Percentiles rank a stretch among this genome's conserved stretches.
Conservation (phyloP, 2,113 vertebrate genomes). For the Actenoides hombroni region DNA sequence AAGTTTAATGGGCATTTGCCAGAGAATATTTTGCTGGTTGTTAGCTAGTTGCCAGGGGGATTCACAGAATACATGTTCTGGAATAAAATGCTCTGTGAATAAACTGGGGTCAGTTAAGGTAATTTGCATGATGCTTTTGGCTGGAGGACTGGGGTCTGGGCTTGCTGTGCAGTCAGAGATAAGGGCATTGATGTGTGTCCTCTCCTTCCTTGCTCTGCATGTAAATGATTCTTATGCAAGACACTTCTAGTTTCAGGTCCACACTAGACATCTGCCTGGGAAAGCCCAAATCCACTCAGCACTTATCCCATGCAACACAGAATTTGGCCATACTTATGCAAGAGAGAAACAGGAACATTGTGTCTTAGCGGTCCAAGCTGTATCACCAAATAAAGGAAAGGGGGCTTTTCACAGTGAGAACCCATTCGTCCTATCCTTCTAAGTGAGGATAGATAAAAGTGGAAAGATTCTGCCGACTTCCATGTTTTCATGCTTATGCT, state of each 20-base stretch:
- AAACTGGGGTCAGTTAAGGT: constrained; percentile 37
- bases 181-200: not conserved
- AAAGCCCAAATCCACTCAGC: not conserved
- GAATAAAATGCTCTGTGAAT: constrained; percentile 37
- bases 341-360: not conserved
- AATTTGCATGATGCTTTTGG: constrained; percentile 7
- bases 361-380: not conserved
- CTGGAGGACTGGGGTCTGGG: not conserved
- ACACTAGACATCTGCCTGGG: not conserved
- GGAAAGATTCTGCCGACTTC: not conserved
- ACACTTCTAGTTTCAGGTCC: not conserved
- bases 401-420: not conserved
- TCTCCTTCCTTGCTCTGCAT: not conserved
- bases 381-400: not conserved
- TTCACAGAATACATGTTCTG: constrained; percentile 40
- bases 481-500: not conserved
- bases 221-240: not conserved
- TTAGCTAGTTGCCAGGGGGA: constrained; percentile 52
- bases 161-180: not conserved
- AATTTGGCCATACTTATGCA: not conserved
- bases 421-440: not conserved
- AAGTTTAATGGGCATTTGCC: constrained; percentile 64
- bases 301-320: not conserved
- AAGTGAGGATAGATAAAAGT: not conserved
- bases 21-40: constrained; percentile 38